Base-by-base conservation (phyloP, 2,113 vertebrate species). In the Apeltes quadracus region DNA sequence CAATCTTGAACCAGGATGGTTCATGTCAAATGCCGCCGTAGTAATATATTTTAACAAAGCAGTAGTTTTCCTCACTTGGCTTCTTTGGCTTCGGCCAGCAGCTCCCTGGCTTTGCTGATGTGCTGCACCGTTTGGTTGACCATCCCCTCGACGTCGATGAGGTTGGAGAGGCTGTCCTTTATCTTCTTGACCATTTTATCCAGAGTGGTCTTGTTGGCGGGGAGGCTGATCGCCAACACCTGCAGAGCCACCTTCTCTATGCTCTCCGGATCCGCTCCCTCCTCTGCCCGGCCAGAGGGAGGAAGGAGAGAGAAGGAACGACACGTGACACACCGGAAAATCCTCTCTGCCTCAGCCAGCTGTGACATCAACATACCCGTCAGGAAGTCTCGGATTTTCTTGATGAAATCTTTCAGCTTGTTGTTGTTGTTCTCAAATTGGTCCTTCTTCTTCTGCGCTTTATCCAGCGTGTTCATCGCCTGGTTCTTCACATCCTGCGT, bases 191-290 rank as follows among this genome's bases (percentile, higher is more conserved):
- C 68, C 81, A 95, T 77, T 10, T 76, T 79, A 69, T 89, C 78
- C 64, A 95, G 71, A 3, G 70, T 50, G 2, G 79, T 92, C 27
- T 20, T 0, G 66, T 93, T 95, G 74, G 93, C 81, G 1, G 95
- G 95, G 57, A 96, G 79, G 3, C 88, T 87, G 82, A 97, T 95
- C 3, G 89, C 87, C 89, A 98, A 75, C 16, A 95, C 95, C 70
- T 93, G 88, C 72, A 44, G 81, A 5, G 95, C 95, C 83, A 96
- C 92, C 66, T 95, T 90, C 78, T 96, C 95, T 3, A 98, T 95
- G 90, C 95, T 96, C 73, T 92, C 91, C 0, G 95, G 95, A 75
- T 96, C 95, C 0, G 95, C 95, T 61, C 95, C 96, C 76, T 97
- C 95, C 92, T 95, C 96, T 97, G 87, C 0, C 3, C 15, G 69